phyloP scores from a whole-genome alignment of 2,797 vertebrate genomes.

The Leuciscus waleckii region DNA sequence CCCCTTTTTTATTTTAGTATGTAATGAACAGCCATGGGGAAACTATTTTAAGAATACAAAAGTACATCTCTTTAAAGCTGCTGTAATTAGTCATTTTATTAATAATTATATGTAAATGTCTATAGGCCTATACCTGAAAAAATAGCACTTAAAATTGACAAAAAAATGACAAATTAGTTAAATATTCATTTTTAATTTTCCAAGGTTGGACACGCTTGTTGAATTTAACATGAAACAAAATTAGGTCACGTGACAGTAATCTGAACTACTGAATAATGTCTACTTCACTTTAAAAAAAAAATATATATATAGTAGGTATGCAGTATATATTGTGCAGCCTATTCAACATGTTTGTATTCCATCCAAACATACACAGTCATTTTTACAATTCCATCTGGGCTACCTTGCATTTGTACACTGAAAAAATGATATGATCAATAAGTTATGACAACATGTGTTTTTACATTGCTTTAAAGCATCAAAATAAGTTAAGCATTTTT shows the following conservation, averaged over 20 bases:
- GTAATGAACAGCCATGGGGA: slow-evolving; percentile 20
- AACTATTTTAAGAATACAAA: background rate
- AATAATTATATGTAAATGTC: background rate
- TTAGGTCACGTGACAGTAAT: background rate
- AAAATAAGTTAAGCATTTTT: no score
- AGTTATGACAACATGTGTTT: no score
- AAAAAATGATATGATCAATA: no score
- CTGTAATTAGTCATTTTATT: background rate
- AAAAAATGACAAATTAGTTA: background rate
- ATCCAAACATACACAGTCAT: no score
- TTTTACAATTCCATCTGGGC: no score
- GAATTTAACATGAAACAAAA: background rate
- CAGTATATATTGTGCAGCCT: no score
- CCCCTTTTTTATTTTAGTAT: background rate
- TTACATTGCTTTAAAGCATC: no score
- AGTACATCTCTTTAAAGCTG: background rate
- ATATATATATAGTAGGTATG: background rate
- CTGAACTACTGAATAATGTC: background rate
- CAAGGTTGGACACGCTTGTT: background rate
- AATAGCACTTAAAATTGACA: background rate
- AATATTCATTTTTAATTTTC: background rate
- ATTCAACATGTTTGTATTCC: no score
- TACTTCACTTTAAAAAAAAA: background rate
- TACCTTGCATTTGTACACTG: no score
- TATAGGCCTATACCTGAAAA: background rate